Base-by-base conservation (phyloP, 1,140 invertebrate species). In the Pachypsylla venusta region DNA sequence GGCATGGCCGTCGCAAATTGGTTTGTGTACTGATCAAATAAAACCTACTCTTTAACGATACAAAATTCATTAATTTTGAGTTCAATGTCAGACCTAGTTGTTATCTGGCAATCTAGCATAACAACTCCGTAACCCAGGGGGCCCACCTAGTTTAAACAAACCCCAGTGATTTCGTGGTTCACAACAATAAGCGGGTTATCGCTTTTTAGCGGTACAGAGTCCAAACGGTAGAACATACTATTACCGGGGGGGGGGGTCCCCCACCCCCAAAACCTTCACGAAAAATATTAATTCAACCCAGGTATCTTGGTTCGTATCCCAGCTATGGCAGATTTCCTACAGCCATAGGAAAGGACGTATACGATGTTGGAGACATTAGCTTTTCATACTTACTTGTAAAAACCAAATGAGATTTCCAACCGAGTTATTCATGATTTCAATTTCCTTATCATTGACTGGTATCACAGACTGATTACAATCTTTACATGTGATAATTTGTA, bases 331-430 rank as follows among this genome's bases (percentile, higher is more conserved):
- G n/a, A n/a, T n/a, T n/a, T n/a, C n/a, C n/a, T n/a, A n/a, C n/a
- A n/a, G n/a, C n/a, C n/a, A n/a, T n/a, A n/a, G n/a, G n/a, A n/a
- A n/a, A n/a, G n/a, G n/a, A n/a, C n/a, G n/a, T n/a, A n/a, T n/a
- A n/a, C n/a, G n/a, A n/a, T n/a, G n/a, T n/a, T n/a, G 60, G 53
- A 59, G 62, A 16, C 30, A 57, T 53, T 54, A 64, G 13, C 54
- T 57, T 25, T 1, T 57, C 61, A 56, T 63, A 68, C 71, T 73
- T 73, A 86, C 84, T 75, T 88, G 85, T 63, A 88, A 66, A 74
- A 88, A 87, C 83, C 83, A 86, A 56, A 86, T 74, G 16, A 87
- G 65, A 69, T 85, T 77, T 20, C 81, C 68, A 14, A 66, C 64
- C 1, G 73, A 74, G 64, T 80, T 71, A 27, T 67, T 71, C 42